phyloP scores from a whole-genome alignment of 2,797 vertebrate genomes.

The Sebastes diaconus region DNA sequence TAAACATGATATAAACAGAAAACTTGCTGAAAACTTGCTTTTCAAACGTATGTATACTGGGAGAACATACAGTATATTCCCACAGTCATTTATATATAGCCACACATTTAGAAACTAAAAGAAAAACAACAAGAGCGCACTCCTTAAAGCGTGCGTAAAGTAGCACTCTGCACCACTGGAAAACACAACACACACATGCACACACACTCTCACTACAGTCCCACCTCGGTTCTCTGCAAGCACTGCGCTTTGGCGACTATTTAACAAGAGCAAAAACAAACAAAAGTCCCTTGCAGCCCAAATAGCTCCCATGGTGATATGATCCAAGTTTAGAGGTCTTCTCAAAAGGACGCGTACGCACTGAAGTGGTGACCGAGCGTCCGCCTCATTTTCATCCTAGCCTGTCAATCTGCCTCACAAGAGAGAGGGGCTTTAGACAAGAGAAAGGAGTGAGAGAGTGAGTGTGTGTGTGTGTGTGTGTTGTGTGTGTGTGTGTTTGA shows the following conservation, averaged over 20 bases:
- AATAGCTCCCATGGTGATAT: conserved; percentile 85
- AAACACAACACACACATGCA: conserved; percentile 43
- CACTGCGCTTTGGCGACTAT: conserved; percentile 82
- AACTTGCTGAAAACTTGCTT: neutral
- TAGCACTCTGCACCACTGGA: conserved; percentile 40
- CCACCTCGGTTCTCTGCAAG: conserved; percentile 84
- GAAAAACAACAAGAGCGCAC: conserved; percentile 66
- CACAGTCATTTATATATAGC: neutral
- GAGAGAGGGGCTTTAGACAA: conserved; percentile 70
- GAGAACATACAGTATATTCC: neutral
- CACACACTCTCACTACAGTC: conserved; percentile 68
- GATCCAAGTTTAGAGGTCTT: conserved; percentile 80
- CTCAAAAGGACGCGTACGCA: conserved; percentile 83
- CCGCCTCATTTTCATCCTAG: conserved; percentile 86
- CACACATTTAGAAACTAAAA: neutral
- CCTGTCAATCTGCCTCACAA: conserved; percentile 83
- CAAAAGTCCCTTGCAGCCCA: conserved; percentile 81
- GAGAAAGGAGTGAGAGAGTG: conserved; percentile 68
- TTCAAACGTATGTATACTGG: neutral
- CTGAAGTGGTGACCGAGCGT: conserved; percentile 80
- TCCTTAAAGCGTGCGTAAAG: conserved; percentile 73
- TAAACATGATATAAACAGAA: no score
- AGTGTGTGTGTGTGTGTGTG: conserved; percentile 4
- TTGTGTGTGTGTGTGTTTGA: conserved; percentile 12
- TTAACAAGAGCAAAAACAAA: conserved; percentile 88